Percentiles rank a stretch among this genome's conserved stretches.
phyloP scores from a whole-genome alignment of 1,140 invertebrate genomes.

The Drosophila ambigua region DNA sequence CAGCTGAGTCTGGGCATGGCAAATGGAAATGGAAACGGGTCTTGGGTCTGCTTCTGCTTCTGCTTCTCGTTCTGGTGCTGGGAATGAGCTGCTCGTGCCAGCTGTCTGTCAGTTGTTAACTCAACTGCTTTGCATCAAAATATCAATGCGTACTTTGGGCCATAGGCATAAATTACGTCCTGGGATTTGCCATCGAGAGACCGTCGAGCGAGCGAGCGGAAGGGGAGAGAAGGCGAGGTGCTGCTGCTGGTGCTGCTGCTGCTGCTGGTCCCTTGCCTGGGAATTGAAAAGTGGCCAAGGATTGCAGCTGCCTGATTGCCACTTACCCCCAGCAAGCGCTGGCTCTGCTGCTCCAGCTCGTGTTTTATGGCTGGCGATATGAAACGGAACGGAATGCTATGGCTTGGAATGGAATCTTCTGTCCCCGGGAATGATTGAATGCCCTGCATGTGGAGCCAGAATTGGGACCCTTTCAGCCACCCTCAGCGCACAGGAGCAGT shows the following conservation, averaged over 20 bases:
- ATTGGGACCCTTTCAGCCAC: too few relatives aligned
- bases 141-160: conserved; percentile 68
- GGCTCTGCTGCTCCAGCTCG: background rate
- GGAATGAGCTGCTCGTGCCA: conserved; percentile 11
- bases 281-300: too few relatives aligned
- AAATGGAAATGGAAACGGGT: background rate
- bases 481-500: too few relatives aligned
- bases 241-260: background rate
- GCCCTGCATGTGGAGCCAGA: too few relatives aligned
- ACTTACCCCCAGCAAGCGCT: background rate
- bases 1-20: too few relatives aligned
- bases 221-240: too few relatives aligned
- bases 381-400: conserved; percentile 26
- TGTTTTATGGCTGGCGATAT: conserved; percentile 24
- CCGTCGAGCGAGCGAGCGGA: too few relatives aligned
- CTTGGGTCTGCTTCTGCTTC: conserved; percentile 4
- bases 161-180: conserved; percentile 70
- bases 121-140: conserved; percentile 77
- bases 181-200: conserved; percentile 17
- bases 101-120: conserved; percentile 63
- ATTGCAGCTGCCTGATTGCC: too few relatives aligned
- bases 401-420: conserved; percentile 10
- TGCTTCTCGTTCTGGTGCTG: background rate
- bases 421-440: too few relatives aligned
- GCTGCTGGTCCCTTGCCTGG: background rate